phyloP scores from a whole-genome alignment of 37 sponge, comb jelly and placozoan genomes.

The Ianthella basta region DNA sequence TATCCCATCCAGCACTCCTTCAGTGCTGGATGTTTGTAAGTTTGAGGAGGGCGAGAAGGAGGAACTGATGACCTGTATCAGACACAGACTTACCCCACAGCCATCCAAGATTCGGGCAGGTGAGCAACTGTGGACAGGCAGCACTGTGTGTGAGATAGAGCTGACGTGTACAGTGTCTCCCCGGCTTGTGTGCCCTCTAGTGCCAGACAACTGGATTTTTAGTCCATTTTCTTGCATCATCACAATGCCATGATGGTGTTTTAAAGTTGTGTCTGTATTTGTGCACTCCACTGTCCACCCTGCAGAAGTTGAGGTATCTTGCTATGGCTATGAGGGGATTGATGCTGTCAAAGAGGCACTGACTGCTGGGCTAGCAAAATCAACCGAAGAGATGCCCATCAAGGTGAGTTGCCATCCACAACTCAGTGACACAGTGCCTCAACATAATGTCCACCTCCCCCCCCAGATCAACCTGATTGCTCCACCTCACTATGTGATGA shows the following conservation, averaged over 20 bases:
- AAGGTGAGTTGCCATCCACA: conserved; percentile 22
- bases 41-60: conserved; percentile 71
- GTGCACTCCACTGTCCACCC: no score
- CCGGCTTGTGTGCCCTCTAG: no score
- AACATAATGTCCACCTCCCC: background rate
- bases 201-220: no score
- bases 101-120: conserved; percentile 97
- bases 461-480: conserved; percentile 95
- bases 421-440: no score
- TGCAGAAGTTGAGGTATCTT: conserved; percentile 89
- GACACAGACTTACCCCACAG: conserved; percentile 90
- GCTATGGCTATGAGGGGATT: conserved; percentile 97
- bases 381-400: conserved; percentile 86
- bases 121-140: no score
- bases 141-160: no score
- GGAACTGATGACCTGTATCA: conserved; percentile 79
- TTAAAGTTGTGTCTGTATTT: no score
- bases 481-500: conserved; percentile 96
- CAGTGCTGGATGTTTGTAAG: conserved; percentile 53
- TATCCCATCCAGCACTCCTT: conserved; percentile 65
- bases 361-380: conserved; percentile 75
- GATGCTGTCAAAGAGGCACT: conserved; percentile 95
- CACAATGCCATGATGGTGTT: no score
- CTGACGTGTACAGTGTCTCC: no score
- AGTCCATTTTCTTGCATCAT: no score